A percentile compares a stretch with the other conserved stretches of the same genome.
These are phyloP conservation scores for Halictus quadricinctus DNA, from an alignment of 2,888 invertebrate species.

Conservation along the genomic window DNA sequence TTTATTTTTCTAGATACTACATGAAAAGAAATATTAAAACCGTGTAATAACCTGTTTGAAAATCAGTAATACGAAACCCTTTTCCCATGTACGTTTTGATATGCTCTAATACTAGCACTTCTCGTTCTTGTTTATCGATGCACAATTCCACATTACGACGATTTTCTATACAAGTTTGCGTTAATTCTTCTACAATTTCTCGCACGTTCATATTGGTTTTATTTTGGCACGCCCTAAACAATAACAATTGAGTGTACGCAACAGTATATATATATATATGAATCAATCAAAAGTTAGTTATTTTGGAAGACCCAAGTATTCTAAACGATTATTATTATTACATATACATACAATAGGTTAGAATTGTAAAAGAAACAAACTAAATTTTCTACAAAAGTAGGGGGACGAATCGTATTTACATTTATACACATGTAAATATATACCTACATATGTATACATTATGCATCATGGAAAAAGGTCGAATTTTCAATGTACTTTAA, in stretches of 20 bases:
- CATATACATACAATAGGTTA: neutral
- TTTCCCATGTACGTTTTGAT: constrained; percentile 82
- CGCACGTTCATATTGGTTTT: constrained; percentile 75
- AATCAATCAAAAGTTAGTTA: neutral
- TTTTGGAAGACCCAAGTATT: neutral
- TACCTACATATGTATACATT: too few relatives aligned
- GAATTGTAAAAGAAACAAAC: neutral
- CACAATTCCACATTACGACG: constrained; percentile 81
- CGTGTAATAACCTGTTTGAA: constrained; percentile 77
- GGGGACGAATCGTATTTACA: neutral
- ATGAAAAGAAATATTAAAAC: constrained; percentile 16
- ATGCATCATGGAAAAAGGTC: neutral
- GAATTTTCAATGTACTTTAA: neutral
- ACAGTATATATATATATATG: neutral
- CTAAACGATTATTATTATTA: neutral
- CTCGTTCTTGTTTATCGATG: constrained; percentile 81
- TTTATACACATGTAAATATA: neutral
- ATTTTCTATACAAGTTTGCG: constrained; percentile 85
- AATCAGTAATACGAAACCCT: constrained; percentile 72
- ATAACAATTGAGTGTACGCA: neutral
- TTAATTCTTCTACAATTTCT: constrained; percentile 75
- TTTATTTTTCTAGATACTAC: neutral
- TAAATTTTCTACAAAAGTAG: neutral
- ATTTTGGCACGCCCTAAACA: neutral
- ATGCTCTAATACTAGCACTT: constrained; percentile 84